These are phyloP conservation scores for Nemotelus pantherinus DNA, from an alignment of 2,888 invertebrate genomes.

Conservation along the genomic window DNA sequence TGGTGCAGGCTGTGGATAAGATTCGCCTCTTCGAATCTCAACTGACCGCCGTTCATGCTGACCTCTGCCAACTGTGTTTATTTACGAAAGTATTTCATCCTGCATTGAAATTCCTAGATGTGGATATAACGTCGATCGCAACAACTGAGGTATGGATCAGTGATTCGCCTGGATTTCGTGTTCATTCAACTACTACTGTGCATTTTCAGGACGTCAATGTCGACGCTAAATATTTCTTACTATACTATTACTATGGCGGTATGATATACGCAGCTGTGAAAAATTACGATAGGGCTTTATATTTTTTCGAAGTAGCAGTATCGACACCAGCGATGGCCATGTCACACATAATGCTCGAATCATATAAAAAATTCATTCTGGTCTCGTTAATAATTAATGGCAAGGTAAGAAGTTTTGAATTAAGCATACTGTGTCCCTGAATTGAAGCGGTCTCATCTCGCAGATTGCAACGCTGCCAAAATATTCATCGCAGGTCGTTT, in stretches of 20 bases:
- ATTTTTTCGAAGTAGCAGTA: slow-evolving; percentile 95
- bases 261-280: slow-evolving; percentile 96
- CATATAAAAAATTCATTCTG: slow-evolving; percentile 95
- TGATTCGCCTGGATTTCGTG: background rate
- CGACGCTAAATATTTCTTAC: slow-evolving; percentile 77
- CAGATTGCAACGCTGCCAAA: slow-evolving; percentile 80
- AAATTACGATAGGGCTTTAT: slow-evolving; percentile 90
- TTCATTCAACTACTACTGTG: background rate
- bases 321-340: slow-evolving; percentile 95
- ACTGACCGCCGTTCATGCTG: slow-evolving; percentile 93
- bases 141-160: slow-evolving; percentile 72
- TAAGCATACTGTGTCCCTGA: slow-evolving; percentile 40
- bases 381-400: slow-evolving; percentile 92
- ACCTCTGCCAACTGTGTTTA: slow-evolving; percentile 91
- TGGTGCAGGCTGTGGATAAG: slow-evolving; percentile 87
- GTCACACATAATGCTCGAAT: slow-evolving; percentile 96
- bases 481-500: slow-evolving; percentile 90
- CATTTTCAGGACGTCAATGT: slow-evolving; percentile 73
- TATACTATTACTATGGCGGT: slow-evolving; percentile 97
- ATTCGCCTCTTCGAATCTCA: slow-evolving; percentile 88
- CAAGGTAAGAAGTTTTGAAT: slow-evolving; percentile 70
- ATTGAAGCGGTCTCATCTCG: slow-evolving; percentile 43
- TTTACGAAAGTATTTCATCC: slow-evolving; percentile 92
- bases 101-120: slow-evolving; percentile 86
- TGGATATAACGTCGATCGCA: slow-evolving; percentile 91